Conservation (phyloP, 2,888 invertebrate species). For the Elegia similella region DNA sequence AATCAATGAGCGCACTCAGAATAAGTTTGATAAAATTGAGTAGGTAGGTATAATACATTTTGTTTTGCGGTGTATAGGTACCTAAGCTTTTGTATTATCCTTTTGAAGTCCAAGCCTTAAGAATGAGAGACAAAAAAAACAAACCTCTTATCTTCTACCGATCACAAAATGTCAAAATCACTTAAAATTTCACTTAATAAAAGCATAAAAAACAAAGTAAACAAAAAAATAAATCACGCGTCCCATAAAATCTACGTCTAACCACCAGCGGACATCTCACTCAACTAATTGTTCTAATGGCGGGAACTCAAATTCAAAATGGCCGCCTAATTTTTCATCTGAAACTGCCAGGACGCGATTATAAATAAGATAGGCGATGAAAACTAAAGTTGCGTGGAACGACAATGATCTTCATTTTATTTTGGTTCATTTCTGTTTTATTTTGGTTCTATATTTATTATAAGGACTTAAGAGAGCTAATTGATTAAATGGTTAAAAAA, state of each 20-base stretch:
- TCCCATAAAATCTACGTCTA: conserved; percentile 63
- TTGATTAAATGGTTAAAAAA: background rate
- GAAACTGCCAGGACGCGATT: conserved; percentile 62
- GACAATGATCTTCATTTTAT: conserved; percentile 72
- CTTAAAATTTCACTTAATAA: too few relatives aligned
- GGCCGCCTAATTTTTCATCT: conserved; percentile 70
- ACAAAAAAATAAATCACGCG: conserved; percentile 50
- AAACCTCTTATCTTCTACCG: background rate
- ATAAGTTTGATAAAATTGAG: too few relatives aligned
- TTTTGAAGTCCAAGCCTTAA: too few relatives aligned
- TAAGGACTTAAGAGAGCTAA: conserved; percentile 1
- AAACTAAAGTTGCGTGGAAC: conserved; percentile 69
- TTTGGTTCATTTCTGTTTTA: conserved; percentile 43
- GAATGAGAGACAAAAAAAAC: background rate
- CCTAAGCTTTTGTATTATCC: too few relatives aligned
- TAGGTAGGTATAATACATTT: too few relatives aligned
- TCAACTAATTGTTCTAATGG: conserved; percentile 79
- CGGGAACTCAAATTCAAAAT: conserved; percentile 69
- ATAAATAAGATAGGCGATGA: conserved; percentile 77
- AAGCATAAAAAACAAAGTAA: conserved; percentile 29
- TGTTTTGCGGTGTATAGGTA: too few relatives aligned
- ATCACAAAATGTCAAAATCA: conserved; percentile 14
- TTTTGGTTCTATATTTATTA: conserved; percentile 25
- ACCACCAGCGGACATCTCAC: conserved; percentile 77
- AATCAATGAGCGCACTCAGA: too few relatives aligned